These are phyloP conservation scores for Lagopus leucura DNA, from an alignment of 2,113 vertebrate species.

Conservation along the genomic window DNA sequence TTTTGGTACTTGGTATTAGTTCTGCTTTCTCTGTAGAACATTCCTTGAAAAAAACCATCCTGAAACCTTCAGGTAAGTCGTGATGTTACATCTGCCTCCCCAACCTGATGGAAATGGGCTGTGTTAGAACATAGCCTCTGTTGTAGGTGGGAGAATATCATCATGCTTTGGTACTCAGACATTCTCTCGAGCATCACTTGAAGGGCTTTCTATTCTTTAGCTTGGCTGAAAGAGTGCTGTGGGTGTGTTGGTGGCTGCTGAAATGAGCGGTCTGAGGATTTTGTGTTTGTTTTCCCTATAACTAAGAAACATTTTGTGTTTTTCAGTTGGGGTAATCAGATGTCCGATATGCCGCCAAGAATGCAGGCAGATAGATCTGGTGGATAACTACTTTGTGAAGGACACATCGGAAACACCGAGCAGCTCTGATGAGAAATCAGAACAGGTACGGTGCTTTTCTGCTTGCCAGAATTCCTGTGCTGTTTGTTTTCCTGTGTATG, in stretches of 20 bases:
- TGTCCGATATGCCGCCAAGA: slow-evolving; percentile 95
- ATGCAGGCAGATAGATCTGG: slow-evolving; percentile 95
- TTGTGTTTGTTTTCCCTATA: not conserved
- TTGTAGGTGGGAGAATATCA: not conserved
- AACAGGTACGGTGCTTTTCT: slow-evolving; percentile 82
- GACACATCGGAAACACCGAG: slow-evolving; percentile 90
- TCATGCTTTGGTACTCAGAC: too few relatives aligned
- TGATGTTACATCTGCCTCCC: not conserved
- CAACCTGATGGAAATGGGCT: not conserved
- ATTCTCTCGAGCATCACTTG: too few relatives aligned
- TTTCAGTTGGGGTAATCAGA: slow-evolving; percentile 92
- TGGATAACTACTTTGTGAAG: slow-evolving; percentile 99
- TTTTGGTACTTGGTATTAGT: not conserved
- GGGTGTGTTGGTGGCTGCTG: not conserved
- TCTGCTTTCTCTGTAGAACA: not conserved
- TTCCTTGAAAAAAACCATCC: not conserved
- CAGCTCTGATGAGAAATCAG: slow-evolving; percentile 91
- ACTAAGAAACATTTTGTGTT: not conserved
- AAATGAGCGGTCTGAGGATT: not conserved
- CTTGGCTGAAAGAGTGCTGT: fast-evolving
- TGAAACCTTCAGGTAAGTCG: not conserved
- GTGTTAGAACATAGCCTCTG: not conserved
- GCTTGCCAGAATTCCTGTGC: not conserved
- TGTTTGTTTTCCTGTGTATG: fast-evolving
- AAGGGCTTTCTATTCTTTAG: too few relatives aligned